Base-by-base conservation (phyloP, 2,888 invertebrate species). In the Pristionchus arcanus region DNA sequence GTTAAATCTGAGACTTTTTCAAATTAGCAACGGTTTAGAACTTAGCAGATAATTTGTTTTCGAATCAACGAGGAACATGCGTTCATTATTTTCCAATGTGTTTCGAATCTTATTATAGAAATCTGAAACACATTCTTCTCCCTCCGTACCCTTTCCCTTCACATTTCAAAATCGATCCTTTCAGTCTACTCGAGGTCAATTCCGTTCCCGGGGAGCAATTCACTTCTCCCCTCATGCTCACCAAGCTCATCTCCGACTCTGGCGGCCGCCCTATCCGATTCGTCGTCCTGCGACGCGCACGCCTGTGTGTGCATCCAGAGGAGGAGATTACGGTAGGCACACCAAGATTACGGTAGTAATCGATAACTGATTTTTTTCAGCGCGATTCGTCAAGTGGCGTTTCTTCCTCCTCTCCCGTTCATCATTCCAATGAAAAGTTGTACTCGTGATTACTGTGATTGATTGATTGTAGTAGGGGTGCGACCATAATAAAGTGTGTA, bases 131-230 rank as follows among this genome's bases (percentile, higher is more conserved):
- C 2, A n/a, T n/a, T 71, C 71, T 15, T n/a, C 28, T 25, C 59
- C 42, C 28, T 34, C 71, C 42, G 9, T 9, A 3, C 42, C 4
- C 42, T 49, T 49, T 49, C 42, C 4, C 11, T 3, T 49, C 11
- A 49, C 42, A 49, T 49, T 7, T 49, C 5, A 49, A 3, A 49
- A 42, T 42, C 42, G 11, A 11, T 49, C 42, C 42, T 90, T 92
- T 86, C 90, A 93, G 93, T 84, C 91, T 93, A 0, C 87, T 93
- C 87, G 93, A 93, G 90, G 92, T 93, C 84, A 93, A 93, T 87
- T 92, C 91, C 37, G 59, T 91, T 11, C 87, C 91, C 13, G 93
- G 93, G 0, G 93, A 93, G 81, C 92, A 92, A 42, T 93, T 93
- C 90, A 92, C 92, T 86, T 92, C 92, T 19, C 92, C 93, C 7